A percentile compares a stretch with the other conserved stretches of the same genome.
Conservation (phyloP, 2,888 invertebrate species). For the Netelia fuscicornis region DNA sequence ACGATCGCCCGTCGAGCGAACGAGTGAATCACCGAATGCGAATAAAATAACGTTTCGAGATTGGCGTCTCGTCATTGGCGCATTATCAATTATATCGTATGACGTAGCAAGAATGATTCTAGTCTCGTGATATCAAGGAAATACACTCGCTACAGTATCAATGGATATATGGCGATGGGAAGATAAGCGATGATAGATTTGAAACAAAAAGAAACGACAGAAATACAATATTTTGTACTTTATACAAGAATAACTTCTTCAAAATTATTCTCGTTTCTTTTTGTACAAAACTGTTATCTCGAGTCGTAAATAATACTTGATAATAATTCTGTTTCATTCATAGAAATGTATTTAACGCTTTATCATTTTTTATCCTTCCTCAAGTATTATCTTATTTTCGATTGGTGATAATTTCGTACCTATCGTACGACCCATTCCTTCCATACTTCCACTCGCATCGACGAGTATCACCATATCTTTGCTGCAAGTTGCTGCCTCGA, state of each 20-base stretch:
- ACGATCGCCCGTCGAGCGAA: slow-evolving; percentile 32
- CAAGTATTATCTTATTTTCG: background rate
- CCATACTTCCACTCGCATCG: slow-evolving; percentile 99
- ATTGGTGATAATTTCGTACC: slow-evolving; percentile 72
- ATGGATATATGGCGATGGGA: background rate
- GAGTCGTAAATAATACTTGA: background rate
- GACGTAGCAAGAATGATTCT: slow-evolving; percentile 44
- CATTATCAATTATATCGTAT: slow-evolving; percentile 59
- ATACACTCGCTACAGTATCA: background rate
- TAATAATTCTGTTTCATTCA: background rate
- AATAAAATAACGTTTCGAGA: slow-evolving; percentile 12
- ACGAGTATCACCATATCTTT: slow-evolving; percentile 98
- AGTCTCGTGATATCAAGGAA: background rate
- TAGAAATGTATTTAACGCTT: background rate
- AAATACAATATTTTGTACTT: no score
- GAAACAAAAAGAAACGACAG: background rate
- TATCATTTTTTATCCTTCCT: background rate
- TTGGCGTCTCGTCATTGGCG: slow-evolving; percentile 42
- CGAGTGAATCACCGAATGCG: slow-evolving; percentile 30
- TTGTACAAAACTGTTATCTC: background rate
- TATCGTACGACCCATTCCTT: slow-evolving; percentile 90
- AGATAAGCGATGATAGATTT: background rate
- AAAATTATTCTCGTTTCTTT: background rate
- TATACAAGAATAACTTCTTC: background rate
- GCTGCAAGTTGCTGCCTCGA: slow-evolving; percentile 98